phyloP scores from a whole-genome alignment of 2,113 vertebrate genomes.

The Panthera uncia region DNA sequence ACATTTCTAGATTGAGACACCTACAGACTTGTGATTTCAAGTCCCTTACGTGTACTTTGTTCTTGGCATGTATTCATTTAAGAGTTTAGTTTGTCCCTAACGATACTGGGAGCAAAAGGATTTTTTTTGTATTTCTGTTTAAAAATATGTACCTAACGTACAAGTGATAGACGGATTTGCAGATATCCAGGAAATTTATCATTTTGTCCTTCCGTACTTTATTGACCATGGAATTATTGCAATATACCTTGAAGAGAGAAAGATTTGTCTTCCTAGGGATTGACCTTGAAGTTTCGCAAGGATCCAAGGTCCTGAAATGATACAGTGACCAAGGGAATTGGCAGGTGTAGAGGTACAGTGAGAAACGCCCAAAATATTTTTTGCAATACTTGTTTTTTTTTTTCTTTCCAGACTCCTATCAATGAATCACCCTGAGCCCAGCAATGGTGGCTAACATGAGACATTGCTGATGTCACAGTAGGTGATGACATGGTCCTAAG shows the following conservation, averaged over 20 bases:
- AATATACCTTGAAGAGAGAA: background rate
- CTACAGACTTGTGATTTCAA: background rate
- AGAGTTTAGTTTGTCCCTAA: background rate
- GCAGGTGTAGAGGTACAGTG: too few relatives aligned
- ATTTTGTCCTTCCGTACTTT: background rate
- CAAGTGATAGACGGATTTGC: background rate
- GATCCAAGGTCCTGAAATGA: background rate
- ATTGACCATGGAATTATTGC: background rate
- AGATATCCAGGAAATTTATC: background rate
- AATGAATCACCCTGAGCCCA: background rate
- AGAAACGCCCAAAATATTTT: background rate
- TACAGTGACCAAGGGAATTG: background rate
- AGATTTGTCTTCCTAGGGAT: background rate
- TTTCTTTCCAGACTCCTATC: background rate
- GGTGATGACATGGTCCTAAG: too few relatives aligned
- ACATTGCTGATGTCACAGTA: too few relatives aligned
- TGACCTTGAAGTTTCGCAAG: background rate
- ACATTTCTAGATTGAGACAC: background rate
- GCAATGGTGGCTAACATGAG: too few relatives aligned
- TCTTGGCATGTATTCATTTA: background rate
- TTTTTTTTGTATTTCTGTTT: background rate
- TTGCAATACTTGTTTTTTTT: background rate
- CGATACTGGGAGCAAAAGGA: background rate
- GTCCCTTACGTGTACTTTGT: background rate
- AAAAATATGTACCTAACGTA: background rate